phyloP scores from a whole-genome alignment of 2,113 vertebrate genomes.

The Triplophysa siluroides region DNA sequence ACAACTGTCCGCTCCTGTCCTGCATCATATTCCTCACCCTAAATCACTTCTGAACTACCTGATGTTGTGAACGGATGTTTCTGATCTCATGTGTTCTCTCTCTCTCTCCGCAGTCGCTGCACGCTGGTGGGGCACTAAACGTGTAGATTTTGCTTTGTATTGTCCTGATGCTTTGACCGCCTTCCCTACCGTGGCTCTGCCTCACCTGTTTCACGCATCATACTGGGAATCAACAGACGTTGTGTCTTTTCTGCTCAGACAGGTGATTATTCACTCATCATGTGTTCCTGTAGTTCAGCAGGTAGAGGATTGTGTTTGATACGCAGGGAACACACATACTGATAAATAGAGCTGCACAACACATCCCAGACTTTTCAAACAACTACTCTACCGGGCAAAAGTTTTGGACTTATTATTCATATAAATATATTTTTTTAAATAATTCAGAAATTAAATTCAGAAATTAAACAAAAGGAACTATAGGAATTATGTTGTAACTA shows the following conservation, averaged over 20 bases:
- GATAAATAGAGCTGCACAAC: too few relatives aligned
- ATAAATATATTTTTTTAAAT: too few relatives aligned
- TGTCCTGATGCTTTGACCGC: conserved; percentile 92
- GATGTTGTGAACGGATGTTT: not conserved
- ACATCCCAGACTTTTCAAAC: too few relatives aligned
- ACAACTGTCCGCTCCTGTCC: conserved; percentile 28
- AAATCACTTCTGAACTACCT: not conserved
- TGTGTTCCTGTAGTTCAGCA: too few relatives aligned
- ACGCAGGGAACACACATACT: too few relatives aligned
- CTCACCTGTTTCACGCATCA: conserved; percentile 96
- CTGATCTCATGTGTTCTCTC: not conserved
- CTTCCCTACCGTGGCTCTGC: conserved; percentile 92
- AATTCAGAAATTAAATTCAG: too few relatives aligned
- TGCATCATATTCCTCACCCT: too few relatives aligned
- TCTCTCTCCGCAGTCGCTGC: conserved; percentile 78
- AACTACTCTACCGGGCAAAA: too few relatives aligned
- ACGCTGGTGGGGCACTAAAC: conserved; percentile 95
- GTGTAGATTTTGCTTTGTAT: conserved; percentile 94
- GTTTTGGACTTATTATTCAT: too few relatives aligned
- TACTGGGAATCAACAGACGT: conserved; percentile 98
- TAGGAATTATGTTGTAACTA: too few relatives aligned
- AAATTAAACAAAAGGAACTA: too few relatives aligned
- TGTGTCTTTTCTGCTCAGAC: conserved; percentile 92
- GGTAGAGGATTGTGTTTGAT: too few relatives aligned
- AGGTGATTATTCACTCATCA: conserved; percentile 71